Percentiles rank a stretch among this genome's conserved stretches.
These are phyloP conservation scores for Eurois occulta DNA, from an alignment of 2,888 invertebrate genomes.

Conservation along the genomic window DNA sequence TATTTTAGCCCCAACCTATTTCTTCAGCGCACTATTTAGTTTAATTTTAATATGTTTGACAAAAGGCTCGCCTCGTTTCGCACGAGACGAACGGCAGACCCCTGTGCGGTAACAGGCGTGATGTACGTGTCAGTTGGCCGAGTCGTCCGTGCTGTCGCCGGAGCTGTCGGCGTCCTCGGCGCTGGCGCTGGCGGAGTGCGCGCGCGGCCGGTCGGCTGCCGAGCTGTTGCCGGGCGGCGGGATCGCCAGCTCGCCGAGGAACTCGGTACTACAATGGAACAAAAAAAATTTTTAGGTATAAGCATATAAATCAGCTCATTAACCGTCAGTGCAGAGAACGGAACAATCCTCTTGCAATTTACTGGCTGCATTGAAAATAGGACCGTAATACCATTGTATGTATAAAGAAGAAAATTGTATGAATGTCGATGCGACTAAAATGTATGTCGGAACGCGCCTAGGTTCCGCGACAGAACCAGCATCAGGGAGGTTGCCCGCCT, in stretches of 20 bases:
- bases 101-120: too few relatives aligned
- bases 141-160: slow-evolving; percentile 60
- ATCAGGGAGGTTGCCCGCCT: too few relatives aligned
- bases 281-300: neutral
- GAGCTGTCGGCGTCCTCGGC: slow-evolving; percentile 57
- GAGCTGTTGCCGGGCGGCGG: slow-evolving; percentile 32
- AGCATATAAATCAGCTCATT: neutral
- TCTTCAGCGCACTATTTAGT: neutral
- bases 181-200: neutral
- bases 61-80: neutral
- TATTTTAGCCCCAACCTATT: neutral
- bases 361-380: neutral
- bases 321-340: too few relatives aligned
- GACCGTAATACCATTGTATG: neutral
- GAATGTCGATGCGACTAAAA: too few relatives aligned
- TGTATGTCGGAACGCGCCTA: too few relatives aligned
- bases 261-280: slow-evolving; percentile 43
- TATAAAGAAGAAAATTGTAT: too few relatives aligned
- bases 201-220: neutral
- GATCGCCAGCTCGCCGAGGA: slow-evolving; percentile 57
- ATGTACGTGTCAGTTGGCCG: neutral
- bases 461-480: too few relatives aligned
- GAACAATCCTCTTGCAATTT: neutral
- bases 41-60: neutral
- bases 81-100: neutral